Percentiles rank a stretch among this genome's conserved stretches.
These are phyloP conservation scores for Hermetia illucens DNA, from an alignment of 1,140 invertebrate genomes.

Conservation along the genomic window DNA sequence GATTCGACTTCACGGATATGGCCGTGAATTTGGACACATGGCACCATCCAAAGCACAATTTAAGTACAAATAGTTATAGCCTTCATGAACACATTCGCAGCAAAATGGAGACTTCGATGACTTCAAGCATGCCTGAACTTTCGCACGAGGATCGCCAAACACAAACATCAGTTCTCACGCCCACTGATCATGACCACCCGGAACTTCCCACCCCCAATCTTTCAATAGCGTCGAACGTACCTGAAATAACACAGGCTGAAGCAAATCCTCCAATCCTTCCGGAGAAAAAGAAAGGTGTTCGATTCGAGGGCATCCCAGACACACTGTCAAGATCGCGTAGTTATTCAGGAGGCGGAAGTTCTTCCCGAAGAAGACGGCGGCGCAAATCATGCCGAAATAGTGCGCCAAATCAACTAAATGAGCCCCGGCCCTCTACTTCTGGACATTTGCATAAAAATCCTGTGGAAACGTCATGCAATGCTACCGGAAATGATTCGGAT, in stretches of 20 bases:
- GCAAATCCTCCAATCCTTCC: constrained; percentile 17
- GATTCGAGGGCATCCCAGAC: constrained; percentile 26
- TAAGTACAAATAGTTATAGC: constrained; percentile 20
- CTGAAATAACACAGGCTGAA: constrained; percentile 18
- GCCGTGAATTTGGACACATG: constrained; percentile 19
- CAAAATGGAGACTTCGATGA: constrained; percentile 20
- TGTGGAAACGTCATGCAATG: no score
- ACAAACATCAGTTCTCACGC: constrained; percentile 2
- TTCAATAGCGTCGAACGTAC: constrained; percentile 25
- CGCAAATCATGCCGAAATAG: constrained; percentile 20
- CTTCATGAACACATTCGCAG: constrained; percentile 19
- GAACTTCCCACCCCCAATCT: constrained; percentile 26
- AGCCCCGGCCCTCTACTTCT: background rate
- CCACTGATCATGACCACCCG: constrained; percentile 13
- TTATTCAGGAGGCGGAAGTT: constrained; percentile 25
- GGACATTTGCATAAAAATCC: background rate
- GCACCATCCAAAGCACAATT: no score
- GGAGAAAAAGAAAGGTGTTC: constrained; percentile 27
- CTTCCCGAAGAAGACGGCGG: constrained; percentile 17
- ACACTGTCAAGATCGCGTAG: constrained; percentile 22
- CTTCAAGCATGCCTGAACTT: constrained; percentile 25
- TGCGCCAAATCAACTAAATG: constrained; percentile 6
- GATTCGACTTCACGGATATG: constrained; percentile 30
- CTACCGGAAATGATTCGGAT: constrained; percentile 38
- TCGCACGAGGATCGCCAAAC: constrained; percentile 7